Conservation (phyloP, 2,113 vertebrate genomes). For the Strix aluco region DNA sequence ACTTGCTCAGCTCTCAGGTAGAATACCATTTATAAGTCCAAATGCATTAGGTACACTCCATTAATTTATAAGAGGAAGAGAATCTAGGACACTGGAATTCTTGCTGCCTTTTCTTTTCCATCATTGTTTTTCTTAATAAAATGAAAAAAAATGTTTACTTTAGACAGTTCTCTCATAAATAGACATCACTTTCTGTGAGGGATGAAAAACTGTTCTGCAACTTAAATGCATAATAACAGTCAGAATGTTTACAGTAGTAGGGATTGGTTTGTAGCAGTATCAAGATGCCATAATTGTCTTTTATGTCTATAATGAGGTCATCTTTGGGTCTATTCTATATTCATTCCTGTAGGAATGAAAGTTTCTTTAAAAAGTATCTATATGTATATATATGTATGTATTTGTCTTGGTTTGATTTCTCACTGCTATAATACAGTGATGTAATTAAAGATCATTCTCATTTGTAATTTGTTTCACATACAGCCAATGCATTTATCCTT, state of each 20-base stretch:
- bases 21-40: conserved; percentile 14
- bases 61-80: neutral
- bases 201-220: neutral
- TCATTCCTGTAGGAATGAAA: neutral
- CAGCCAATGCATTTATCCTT: neutral
- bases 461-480: neutral
- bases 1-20: neutral
- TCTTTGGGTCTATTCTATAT: neutral
- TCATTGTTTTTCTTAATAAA: neutral
- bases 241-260: neutral
- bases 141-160: neutral
- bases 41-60: neutral
- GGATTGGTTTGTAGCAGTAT: neutral
- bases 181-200: neutral
- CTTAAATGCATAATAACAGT: neutral
- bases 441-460: neutral
- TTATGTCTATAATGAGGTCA: neutral
- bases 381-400: neutral
- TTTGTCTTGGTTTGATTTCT: neutral
- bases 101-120: neutral
- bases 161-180: neutral
- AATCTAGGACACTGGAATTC: neutral
- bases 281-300: neutral
- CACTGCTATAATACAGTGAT: neutral
- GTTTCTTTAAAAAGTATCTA: neutral